Evolutionary conservation across 2,113 vertebrate genomes (phyloP).

Genomic region (Hymenochirus boettgeri): DNA sequence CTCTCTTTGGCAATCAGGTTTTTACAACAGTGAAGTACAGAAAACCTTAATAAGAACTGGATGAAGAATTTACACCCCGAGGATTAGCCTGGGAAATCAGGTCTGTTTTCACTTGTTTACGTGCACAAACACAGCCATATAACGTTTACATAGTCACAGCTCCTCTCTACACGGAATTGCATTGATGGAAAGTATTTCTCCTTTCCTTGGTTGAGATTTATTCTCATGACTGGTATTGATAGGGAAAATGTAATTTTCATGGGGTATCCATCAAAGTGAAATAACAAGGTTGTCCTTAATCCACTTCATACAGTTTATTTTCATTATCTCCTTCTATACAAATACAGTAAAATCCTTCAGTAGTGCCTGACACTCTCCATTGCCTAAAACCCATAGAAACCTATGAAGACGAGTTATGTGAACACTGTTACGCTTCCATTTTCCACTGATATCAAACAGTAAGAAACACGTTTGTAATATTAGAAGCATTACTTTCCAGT

Average conservation of each 20-base stretch:
- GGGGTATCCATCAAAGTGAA: no score
- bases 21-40: background rate
- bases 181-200: no score
- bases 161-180: background rate
- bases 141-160: background rate
- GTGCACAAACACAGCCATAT: no score
- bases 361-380: constrained; percentile 14
- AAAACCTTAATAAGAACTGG: background rate
- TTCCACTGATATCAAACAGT: constrained; percentile 34
- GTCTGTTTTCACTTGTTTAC: background rate
- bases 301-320: no score
- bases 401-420: constrained; percentile 26
- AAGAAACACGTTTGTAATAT: constrained; percentile 33
- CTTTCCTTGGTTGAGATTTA: no score
- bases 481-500: constrained; percentile 31
- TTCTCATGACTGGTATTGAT: no score
- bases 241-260: background rate
- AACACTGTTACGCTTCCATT: constrained; percentile 14
- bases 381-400: constrained; percentile 19
- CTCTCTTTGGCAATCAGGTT: constrained; percentile 5
- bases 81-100: background rate
- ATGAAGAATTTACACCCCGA: constrained; percentile 4
- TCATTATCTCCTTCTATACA: no score
- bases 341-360: constrained; percentile 15
- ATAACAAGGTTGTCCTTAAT: no score